Percentiles rank a stretch among this genome's conserved stretches.
These are phyloP conservation scores for Typhlomys cinereus DNA, from an alignment of 2,113 vertebrate species.

Conservation along the genomic window DNA sequence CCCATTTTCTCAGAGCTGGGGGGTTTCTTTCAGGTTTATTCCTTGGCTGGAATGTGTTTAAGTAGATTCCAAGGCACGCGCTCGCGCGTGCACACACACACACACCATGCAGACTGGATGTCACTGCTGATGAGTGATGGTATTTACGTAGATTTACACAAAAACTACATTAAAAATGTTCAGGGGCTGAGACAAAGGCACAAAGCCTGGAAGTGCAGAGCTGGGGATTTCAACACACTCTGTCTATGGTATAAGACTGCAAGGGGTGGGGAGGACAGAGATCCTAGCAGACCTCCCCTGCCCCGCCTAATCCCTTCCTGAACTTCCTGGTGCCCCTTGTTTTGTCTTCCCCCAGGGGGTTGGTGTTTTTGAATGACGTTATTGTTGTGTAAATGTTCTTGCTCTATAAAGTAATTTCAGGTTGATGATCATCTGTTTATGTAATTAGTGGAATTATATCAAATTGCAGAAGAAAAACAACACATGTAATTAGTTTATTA, in stretches of 20 bases:
- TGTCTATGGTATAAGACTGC: constrained; percentile 83
- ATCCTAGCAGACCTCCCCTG: constrained; percentile 82
- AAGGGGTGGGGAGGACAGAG: constrained; percentile 79
- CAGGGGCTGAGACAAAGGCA: constrained; percentile 86
- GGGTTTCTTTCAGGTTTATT: constrained; percentile 86
- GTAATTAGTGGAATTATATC: constrained; percentile 81
- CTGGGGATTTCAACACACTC: constrained; percentile 86
- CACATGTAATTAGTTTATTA: constrained; percentile 84
- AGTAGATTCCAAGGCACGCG: constrained; percentile 86
- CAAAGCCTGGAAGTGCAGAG: constrained; percentile 86
- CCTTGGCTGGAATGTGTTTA: constrained; percentile 85
- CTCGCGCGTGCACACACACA: constrained; percentile 87
- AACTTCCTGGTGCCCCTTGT: constrained; percentile 84
- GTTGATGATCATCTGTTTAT: constrained; percentile 84
- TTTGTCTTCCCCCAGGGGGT: constrained; percentile 80
- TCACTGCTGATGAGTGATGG: constrained; percentile 87
- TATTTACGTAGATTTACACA: constrained; percentile 90
- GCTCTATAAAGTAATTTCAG: constrained; percentile 84
- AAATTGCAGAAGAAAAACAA: constrained; percentile 82
- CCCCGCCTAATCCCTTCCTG: constrained; percentile 84
- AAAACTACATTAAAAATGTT: constrained; percentile 88
- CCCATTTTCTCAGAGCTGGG: constrained; percentile 85
- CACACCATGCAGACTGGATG: constrained; percentile 87
- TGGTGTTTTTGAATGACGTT: constrained; percentile 86
- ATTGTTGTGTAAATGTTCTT: constrained; percentile 85